These are phyloP conservation scores for Dastarcus helophoroides DNA, from an alignment of 2,888 invertebrate species.

Conservation along the genomic window DNA sequence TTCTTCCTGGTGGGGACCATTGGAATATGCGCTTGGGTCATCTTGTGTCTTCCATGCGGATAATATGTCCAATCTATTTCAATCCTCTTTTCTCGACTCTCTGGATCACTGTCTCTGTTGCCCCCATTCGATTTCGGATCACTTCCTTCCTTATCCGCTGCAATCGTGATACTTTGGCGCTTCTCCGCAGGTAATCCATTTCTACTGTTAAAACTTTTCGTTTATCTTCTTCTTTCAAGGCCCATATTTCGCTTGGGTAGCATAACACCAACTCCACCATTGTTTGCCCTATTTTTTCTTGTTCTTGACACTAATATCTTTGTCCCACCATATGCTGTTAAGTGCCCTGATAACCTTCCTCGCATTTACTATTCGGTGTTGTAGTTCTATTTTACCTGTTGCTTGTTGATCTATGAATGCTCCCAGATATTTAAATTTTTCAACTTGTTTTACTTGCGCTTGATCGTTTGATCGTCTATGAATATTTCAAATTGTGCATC, in stretches of 20 bases:
- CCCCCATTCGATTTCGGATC: too few relatives aligned
- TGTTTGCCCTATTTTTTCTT: slow-evolving; percentile 6
- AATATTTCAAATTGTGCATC: slow-evolving; percentile 5
- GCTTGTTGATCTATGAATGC: slow-evolving; percentile 5
- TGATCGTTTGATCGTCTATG: slow-evolving; percentile 7
- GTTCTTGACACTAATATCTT: slow-evolving; percentile 3
- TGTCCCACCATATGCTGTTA: slow-evolving; percentile 9
- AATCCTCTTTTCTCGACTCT: too few relatives aligned
- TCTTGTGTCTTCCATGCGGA: too few relatives aligned
- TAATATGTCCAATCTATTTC: too few relatives aligned
- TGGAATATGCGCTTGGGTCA: too few relatives aligned
- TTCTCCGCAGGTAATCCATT: slow-evolving; percentile 5
- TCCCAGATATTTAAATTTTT: slow-evolving; percentile 6
- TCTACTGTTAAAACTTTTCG: background rate
- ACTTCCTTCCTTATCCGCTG: too few relatives aligned
- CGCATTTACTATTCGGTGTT: slow-evolving; percentile 2
- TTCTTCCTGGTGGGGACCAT: too few relatives aligned
- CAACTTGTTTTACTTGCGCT: slow-evolving; percentile 6
- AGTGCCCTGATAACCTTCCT: slow-evolving; percentile 7
- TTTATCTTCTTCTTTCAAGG: background rate
- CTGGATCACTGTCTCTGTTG: too few relatives aligned
- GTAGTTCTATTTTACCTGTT: slow-evolving; percentile 4
- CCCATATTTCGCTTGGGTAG: slow-evolving; percentile 3
- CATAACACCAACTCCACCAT: slow-evolving; percentile 7
- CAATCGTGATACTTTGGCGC: slow-evolving; percentile 2